Evolutionary conservation across 2,113 vertebrate genomes (phyloP).

Genomic region (Cebus imitator): DNA sequence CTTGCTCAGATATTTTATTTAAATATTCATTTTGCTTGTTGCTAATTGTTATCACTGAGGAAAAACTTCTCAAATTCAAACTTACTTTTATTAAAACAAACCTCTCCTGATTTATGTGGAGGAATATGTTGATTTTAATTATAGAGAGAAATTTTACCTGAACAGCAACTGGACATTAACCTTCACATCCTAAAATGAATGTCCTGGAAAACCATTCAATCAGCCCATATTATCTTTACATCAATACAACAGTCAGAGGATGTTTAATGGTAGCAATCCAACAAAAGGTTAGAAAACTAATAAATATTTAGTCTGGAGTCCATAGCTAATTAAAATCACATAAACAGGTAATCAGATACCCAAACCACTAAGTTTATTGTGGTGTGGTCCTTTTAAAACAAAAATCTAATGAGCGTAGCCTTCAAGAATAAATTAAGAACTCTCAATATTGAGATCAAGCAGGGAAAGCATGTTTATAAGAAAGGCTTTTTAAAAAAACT

Average conservation of each 20-base stretch:
- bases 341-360: conserved; percentile 11
- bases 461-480: background rate
- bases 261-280: conserved; percentile 26
- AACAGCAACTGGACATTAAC: conserved; percentile 51
- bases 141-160: conserved; percentile 34
- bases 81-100: background rate
- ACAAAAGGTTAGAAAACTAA: conserved; percentile 44
- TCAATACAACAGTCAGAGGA: background rate
- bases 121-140: conserved; percentile 50
- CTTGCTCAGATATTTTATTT: background rate
- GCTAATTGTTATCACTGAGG: background rate
- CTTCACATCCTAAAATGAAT: conserved; percentile 63
- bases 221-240: conserved; percentile 33
- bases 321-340: conserved; percentile 52
- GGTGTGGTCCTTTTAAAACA: background rate
- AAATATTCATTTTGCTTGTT: conserved; percentile 11
- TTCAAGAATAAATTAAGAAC: conserved; percentile 20
- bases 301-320: background rate
- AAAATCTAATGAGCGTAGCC: background rate
- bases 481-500: background rate
- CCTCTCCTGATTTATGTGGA: background rate
- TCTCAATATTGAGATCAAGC: background rate
- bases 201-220: conserved; percentile 46
- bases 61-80: background rate
- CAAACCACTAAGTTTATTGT: conserved; percentile 26